These are phyloP conservation scores for Neotoxoptera formosana DNA, from an alignment of 1,140 invertebrate genomes.

Conservation along the genomic window DNA sequence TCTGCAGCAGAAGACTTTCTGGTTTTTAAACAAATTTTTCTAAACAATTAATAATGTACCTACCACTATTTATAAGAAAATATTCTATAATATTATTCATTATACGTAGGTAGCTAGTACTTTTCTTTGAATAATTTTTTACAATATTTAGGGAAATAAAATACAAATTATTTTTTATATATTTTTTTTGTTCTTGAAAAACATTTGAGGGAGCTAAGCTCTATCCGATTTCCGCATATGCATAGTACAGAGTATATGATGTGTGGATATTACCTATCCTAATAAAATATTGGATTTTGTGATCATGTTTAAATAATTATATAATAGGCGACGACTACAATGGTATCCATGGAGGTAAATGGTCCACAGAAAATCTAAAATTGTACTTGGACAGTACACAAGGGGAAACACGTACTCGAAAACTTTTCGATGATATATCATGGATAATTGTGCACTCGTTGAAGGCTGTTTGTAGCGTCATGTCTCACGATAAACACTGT, in stretches of 20 bases:
- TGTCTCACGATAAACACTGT: constrained; percentile 79
- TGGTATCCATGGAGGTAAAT: constrained; percentile 91
- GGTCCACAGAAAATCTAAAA: constrained; percentile 88
- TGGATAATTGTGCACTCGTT: constrained; percentile 89
- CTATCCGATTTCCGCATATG: not conserved
- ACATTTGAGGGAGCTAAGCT: not conserved
- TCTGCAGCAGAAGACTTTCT: too few relatives aligned
- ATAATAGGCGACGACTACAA: constrained; percentile 66
- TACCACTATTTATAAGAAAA: too few relatives aligned
- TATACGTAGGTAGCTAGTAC: too few relatives aligned
- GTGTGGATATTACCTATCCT: not conserved
- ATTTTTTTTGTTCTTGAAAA: too few relatives aligned
- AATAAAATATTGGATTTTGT: not conserved
- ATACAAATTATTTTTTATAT: too few relatives aligned
- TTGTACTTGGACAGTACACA: constrained; percentile 89
- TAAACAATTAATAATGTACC: too few relatives aligned
- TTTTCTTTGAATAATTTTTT: too few relatives aligned
- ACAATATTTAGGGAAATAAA: too few relatives aligned
- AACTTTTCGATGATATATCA: constrained; percentile 82
- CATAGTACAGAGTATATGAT: not conserved
- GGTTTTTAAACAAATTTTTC: too few relatives aligned
- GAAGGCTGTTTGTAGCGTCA: constrained; percentile 78
- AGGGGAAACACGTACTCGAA: constrained; percentile 85
- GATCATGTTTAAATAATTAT: not conserved
- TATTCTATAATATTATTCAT: too few relatives aligned